Conservation (phyloP, 2,888 invertebrate genomes). For the Yponomeuta evonymella region DNA sequence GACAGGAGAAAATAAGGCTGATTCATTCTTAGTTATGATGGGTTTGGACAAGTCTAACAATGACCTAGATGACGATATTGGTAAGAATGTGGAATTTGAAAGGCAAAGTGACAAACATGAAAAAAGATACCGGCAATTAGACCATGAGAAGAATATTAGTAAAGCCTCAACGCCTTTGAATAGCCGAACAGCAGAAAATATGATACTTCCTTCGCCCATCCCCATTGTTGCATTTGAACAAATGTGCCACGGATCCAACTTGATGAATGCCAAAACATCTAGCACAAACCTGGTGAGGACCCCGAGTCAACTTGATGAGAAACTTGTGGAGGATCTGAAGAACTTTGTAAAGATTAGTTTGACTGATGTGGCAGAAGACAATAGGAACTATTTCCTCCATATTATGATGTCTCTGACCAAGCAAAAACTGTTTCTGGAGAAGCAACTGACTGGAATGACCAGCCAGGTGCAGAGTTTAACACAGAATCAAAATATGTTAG, state of each 20-base stretch:
- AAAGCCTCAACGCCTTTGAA: conserved; percentile 63
- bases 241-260: conserved; percentile 36
- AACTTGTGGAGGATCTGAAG: conserved; percentile 54
- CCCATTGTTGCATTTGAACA: conserved; percentile 41
- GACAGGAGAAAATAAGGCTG: conserved; percentile 44
- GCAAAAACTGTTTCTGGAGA: conserved; percentile 64
- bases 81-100: conserved; percentile 44
- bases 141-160: conserved; percentile 53
- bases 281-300: background rate
- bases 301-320: conserved; percentile 33
- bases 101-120: conserved; percentile 49
- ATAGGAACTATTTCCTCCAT: conserved; percentile 60
- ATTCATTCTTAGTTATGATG: conserved; percentile 64
- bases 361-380: conserved; percentile 60
- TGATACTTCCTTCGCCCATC: conserved; percentile 49
- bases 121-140: conserved; percentile 38
- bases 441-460: conserved; percentile 49
- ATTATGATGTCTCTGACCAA: conserved; percentile 70
- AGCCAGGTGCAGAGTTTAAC: conserved; percentile 51
- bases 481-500: conserved; percentile 55
- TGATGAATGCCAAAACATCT: conserved; percentile 20
- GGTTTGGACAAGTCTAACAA: conserved; percentile 56
- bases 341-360: conserved; percentile 57
- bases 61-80: conserved; percentile 46
- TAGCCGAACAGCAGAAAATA: conserved; percentile 42